Conservation (phyloP, 2,888 invertebrate species). For the Troides helena region DNA sequence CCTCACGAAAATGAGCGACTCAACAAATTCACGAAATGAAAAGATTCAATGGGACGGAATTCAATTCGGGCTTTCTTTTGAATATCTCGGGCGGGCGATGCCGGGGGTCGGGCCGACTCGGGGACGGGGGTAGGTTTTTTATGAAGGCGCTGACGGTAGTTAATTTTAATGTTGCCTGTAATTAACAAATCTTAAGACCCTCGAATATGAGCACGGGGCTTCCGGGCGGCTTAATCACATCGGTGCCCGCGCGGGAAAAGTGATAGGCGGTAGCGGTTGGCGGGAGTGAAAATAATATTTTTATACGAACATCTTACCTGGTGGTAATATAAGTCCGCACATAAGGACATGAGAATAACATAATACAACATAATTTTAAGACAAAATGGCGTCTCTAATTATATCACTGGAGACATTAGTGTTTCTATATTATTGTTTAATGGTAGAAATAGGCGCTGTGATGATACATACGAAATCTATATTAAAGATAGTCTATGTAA, state of each 20-base stretch:
- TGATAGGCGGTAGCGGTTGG: slow-evolving; percentile 34
- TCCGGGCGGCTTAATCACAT: slow-evolving; percentile 57
- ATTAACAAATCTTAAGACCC: slow-evolving; percentile 75
- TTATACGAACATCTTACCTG: background rate
- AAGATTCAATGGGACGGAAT: slow-evolving; percentile 29
- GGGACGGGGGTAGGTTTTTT: slow-evolving; percentile 49
- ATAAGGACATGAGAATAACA: no score
- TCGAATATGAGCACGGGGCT: slow-evolving; percentile 62
- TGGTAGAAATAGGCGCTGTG: no score
- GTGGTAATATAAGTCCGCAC: background rate
- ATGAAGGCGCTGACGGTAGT: slow-evolving; percentile 59
- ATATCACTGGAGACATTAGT: no score
- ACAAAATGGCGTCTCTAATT: no score
- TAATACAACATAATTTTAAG: no score
- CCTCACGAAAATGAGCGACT: slow-evolving; percentile 15
- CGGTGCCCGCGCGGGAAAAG: slow-evolving; percentile 34
- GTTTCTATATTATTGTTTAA: no score
- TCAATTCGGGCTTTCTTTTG: slow-evolving; percentile 27
- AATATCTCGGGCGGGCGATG: slow-evolving; percentile 30
- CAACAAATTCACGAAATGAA: slow-evolving; percentile 26
- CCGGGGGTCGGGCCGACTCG: no score
- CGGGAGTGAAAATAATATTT: background rate
- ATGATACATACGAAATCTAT: no score
- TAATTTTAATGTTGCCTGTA: slow-evolving; percentile 74
- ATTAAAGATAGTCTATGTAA: no score